Evolutionary conservation across 2,797 vertebrate species (phyloP).

Genomic region (Artibeus lituratus): DNA sequence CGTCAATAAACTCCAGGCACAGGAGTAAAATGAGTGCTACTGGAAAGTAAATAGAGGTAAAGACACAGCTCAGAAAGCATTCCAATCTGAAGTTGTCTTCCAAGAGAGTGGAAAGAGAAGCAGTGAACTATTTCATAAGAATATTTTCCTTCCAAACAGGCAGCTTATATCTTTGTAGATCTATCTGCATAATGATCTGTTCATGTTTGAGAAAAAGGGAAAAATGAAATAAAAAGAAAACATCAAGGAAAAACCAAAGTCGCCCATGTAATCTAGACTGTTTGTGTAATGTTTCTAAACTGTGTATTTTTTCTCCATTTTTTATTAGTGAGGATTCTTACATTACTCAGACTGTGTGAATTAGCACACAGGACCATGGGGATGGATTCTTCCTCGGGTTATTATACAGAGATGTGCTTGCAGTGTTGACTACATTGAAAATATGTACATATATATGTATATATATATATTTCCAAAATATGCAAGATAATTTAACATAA

Average conservation of each 20-base stretch:
- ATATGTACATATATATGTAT: background rate
- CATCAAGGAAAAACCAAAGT: background rate
- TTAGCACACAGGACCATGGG: background rate
- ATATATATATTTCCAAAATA: background rate
- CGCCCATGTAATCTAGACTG: conserved; percentile 33
- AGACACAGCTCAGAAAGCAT: background rate
- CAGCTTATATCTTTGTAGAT: background rate
- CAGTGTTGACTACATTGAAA: conserved; percentile 56
- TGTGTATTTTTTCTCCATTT: conserved; percentile 12
- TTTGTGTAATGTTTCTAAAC: conserved; percentile 61
- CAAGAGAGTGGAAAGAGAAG: background rate
- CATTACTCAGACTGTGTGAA: conserved; percentile 52
- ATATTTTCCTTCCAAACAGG: background rate
- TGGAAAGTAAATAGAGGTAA: background rate
- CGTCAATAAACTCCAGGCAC: background rate
- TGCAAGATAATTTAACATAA: conserved; percentile 7
- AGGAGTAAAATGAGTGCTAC: conserved; percentile 14
- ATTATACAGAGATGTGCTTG: conserved; percentile 53
- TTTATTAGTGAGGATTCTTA: conserved; percentile 48
- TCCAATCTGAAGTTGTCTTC: background rate
- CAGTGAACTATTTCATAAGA: background rate
- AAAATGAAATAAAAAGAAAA: background rate
- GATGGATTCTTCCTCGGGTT: conserved; percentile 34
- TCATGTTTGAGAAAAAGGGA: background rate
- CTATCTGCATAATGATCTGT: background rate